Conservation (phyloP, 2,888 invertebrate genomes). For the Lasioglossum lativentre region DNA sequence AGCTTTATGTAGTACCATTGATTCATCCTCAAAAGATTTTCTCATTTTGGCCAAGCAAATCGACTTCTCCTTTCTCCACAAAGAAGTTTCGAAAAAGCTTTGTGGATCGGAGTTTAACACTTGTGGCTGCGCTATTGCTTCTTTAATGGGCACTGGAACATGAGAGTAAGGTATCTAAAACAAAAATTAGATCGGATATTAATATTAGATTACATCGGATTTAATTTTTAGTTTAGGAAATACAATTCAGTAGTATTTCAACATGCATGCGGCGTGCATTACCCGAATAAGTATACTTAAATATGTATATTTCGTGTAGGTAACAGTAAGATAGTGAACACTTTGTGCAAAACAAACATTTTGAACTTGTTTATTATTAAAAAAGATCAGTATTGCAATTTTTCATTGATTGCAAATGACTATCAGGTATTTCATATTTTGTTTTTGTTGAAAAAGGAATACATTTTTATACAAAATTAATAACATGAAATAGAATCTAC, state of each 20-base stretch:
- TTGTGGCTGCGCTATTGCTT: constrained; percentile 70
- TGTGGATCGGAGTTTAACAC: constrained; percentile 69
- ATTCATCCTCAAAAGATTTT: constrained; percentile 43
- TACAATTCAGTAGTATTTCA: background rate
- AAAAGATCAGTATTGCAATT: too few relatives aligned
- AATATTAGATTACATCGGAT: background rate
- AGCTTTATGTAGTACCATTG: background rate
- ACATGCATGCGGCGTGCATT: background rate
- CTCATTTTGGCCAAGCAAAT: constrained; percentile 79
- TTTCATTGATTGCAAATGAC: too few relatives aligned
- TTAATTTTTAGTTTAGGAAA: background rate
- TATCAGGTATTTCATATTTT: too few relatives aligned
- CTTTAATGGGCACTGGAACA: constrained; percentile 67
- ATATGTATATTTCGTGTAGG: background rate
- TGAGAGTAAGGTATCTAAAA: constrained; percentile 64
- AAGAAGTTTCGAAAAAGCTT: constrained; percentile 76
- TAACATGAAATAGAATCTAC: background rate
- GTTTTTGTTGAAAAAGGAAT: too few relatives aligned
- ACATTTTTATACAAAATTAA: too few relatives aligned
- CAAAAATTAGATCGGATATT: too few relatives aligned
- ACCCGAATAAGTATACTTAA: background rate
- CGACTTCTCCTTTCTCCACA: constrained; percentile 78
- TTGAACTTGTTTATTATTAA: too few relatives aligned
- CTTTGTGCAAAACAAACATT: too few relatives aligned
- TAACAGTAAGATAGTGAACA: too few relatives aligned